Conservation (phyloP, 2,113 vertebrate genomes). For the Odontesthes bonariensis region DNA sequence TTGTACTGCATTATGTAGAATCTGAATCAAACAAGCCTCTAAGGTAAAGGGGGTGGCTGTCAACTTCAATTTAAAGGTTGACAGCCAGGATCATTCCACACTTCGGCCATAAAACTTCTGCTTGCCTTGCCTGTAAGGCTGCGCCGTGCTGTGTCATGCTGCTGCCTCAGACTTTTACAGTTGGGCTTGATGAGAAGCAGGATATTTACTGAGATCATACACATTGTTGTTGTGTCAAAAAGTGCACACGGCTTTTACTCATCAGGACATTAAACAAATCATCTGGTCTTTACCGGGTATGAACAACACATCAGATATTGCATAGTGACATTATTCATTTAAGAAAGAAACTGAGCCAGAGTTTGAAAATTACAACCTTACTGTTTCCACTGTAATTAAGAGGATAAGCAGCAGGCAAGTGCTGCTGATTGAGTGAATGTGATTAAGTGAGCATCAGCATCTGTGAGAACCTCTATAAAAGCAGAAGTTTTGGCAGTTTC, state of each 20-base stretch:
- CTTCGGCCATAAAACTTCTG: not conserved
- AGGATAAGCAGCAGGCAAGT: not conserved
- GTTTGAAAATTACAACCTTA: not conserved
- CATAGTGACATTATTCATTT: not conserved
- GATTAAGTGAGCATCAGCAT: not conserved
- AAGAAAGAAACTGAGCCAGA: not conserved
- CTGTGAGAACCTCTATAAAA: not conserved
- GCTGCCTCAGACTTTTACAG: not conserved
- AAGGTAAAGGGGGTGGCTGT: conserved; percentile 22
- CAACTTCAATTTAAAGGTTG: conserved; percentile 14
- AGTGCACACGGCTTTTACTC: no score
- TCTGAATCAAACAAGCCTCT: conserved; percentile 11
- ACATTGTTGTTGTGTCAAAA: no score
- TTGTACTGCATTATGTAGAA: conserved; percentile 1
- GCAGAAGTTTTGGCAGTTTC: not conserved
- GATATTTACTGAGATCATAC: not conserved
- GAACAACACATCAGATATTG: not conserved
- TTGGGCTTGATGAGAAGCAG: not conserved
- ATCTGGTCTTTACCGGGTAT: not conserved
- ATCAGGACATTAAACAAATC: not conserved
- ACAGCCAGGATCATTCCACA: not conserved
- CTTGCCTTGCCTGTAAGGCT: not conserved
- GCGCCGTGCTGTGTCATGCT: not conserved
- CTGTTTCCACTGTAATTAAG: not conserved
- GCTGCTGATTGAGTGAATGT: not conserved